Evolutionary conservation across 1,140 invertebrate genomes (phyloP).

Genomic region (Notospermus geniculatus): DNA sequence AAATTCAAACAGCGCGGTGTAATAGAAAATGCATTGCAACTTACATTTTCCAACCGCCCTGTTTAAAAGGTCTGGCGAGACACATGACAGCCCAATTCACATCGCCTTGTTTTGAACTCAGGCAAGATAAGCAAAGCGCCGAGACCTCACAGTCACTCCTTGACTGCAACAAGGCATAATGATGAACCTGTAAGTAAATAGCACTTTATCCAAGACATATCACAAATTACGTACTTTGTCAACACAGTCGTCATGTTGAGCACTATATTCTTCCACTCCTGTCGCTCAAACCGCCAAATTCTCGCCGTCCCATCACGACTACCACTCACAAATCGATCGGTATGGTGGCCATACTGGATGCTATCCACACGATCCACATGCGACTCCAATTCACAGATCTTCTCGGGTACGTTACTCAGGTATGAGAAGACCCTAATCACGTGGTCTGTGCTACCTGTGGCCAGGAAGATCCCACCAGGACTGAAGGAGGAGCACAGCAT

Average conservation of each 20-base stretch:
- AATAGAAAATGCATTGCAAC: too few relatives aligned
- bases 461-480: slow-evolving; percentile 82
- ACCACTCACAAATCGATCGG: slow-evolving; percentile 85
- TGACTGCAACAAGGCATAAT: too few relatives aligned
- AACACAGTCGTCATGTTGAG: slow-evolving; percentile 61
- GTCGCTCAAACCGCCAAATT: slow-evolving; percentile 87
- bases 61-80: too few relatives aligned
- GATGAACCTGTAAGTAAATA: too few relatives aligned
- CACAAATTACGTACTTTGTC: not conserved
- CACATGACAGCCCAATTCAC: too few relatives aligned
- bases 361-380: slow-evolving; percentile 95
- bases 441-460: slow-evolving; percentile 91
- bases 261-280: slow-evolving; percentile 79
- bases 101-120: too few relatives aligned
- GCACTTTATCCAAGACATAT: too few relatives aligned
- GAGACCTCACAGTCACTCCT: too few relatives aligned
- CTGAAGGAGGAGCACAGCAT: slow-evolving; percentile 96
- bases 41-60: too few relatives aligned
- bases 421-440: slow-evolving; percentile 88
- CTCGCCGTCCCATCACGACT: slow-evolving; percentile 94
- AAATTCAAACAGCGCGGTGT: too few relatives aligned
- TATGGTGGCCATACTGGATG: slow-evolving; percentile 88
- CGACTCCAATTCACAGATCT: slow-evolving; percentile 80
- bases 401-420: slow-evolving; percentile 68
- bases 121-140: too few relatives aligned